A percentile compares a stretch with the other conserved stretches of the same genome.
Evolutionary conservation across 2,888 invertebrate genomes (phyloP).

Genomic region (Aspidiotus rigidus): DNA sequence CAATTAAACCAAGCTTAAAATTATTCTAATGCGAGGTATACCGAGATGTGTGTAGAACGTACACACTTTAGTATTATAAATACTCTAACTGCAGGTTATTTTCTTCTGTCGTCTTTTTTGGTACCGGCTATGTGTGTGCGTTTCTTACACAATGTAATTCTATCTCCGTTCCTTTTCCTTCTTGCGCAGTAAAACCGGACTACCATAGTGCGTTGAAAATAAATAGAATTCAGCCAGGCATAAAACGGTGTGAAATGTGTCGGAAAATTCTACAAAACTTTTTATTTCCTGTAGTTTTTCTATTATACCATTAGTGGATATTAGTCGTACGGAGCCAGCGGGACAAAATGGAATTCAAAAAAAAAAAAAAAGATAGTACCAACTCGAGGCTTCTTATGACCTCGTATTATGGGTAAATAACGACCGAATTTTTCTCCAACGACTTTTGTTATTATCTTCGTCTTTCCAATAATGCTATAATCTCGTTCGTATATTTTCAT

Average conservation of each 20-base stretch:
- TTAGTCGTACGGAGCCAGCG: slow-evolving; percentile 13
- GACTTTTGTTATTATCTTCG: slow-evolving; percentile 31
- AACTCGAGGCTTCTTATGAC: slow-evolving; percentile 25
- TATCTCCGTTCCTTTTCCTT: no score
- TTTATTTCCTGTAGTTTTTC: slow-evolving; percentile 30
- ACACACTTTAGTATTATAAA: no score
- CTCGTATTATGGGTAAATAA: slow-evolving; percentile 30
- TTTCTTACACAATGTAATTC: no score
- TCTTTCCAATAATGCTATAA: slow-evolving; percentile 27
- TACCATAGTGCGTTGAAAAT: slow-evolving; percentile 10
- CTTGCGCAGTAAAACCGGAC: no score
- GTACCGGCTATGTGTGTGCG: no score
- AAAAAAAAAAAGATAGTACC: slow-evolving; percentile 9
- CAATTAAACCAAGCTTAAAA: no score
- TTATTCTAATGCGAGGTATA: no score
- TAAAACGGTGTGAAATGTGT: slow-evolving; percentile 32
- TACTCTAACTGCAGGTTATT: no score
- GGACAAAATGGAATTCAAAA: background rate
- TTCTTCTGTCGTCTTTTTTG: no score
- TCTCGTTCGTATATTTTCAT: slow-evolving; percentile 31
- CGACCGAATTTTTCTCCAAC: slow-evolving; percentile 23
- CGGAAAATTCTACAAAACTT: slow-evolving; percentile 29
- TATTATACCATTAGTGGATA: slow-evolving; percentile 31
- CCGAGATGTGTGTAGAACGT: no score
- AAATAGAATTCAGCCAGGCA: slow-evolving; percentile 31